These are phyloP conservation scores for Oryzaephilus surinamensis DNA, from an alignment of 1,140 invertebrate species.

Conservation along the genomic window DNA sequence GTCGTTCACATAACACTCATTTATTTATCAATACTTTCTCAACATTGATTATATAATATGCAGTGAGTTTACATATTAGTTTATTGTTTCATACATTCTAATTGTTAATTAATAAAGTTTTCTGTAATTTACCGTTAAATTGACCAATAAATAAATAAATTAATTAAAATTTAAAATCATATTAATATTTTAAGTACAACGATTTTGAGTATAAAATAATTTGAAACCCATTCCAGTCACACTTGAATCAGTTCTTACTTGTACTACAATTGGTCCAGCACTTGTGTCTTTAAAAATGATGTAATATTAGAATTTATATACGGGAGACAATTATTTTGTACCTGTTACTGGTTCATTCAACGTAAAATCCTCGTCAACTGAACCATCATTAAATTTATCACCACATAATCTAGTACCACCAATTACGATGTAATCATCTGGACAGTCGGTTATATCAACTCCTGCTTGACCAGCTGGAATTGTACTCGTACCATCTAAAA, in stretches of 20 bases:
- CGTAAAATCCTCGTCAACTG: conserved; percentile 47
- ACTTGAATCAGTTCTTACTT: conserved; percentile 40
- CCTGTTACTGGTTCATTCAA: conserved; percentile 56
- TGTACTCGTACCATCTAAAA: conserved; percentile 43
- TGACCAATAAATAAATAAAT: too few species aligned
- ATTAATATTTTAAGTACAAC: too few species aligned
- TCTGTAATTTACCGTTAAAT: too few species aligned
- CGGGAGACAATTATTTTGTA: conserved; percentile 16
- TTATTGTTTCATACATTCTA: too few species aligned
- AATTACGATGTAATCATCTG: conserved; percentile 57
- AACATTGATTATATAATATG: too few species aligned
- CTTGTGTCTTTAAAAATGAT: too few species aligned
- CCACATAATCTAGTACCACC: conserved; percentile 59
- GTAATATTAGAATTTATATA: conserved; percentile 12
- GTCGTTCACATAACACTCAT: too few species aligned
- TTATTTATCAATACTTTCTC: too few species aligned
- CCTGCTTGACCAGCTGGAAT: conserved; percentile 56
- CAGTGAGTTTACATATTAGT: too few species aligned
- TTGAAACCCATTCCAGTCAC: conserved; percentile 45
- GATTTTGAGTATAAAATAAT: conserved; percentile 44
- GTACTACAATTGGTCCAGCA: conserved; percentile 44
- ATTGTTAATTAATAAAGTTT: too few species aligned
- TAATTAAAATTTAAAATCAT: too few species aligned
- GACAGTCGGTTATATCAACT: conserved; percentile 59
- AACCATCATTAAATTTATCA: conserved; percentile 60